Percentiles rank a stretch among this genome's conserved stretches.
Conservation (phyloP, 1,140 invertebrate species). For the Pararge aegeria region DNA sequence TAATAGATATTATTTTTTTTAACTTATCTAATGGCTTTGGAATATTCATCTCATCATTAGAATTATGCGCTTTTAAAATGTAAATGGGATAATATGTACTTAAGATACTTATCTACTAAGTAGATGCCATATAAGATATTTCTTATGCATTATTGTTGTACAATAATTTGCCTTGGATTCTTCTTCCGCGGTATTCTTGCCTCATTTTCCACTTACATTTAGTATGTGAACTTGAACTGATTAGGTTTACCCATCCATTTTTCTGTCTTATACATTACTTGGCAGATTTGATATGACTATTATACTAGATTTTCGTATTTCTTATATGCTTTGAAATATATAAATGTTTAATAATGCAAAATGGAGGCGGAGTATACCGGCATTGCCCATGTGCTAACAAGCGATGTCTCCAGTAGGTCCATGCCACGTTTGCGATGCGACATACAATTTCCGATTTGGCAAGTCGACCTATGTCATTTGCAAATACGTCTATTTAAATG, state of each 20-base stretch:
- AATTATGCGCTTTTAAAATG: too few relatives aligned
- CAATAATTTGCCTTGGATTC: background rate
- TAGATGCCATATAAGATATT: too few relatives aligned
- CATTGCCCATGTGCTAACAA: constrained; percentile 47
- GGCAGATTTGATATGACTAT: background rate
- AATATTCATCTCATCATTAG: background rate
- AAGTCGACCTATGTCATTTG: constrained; percentile 46
- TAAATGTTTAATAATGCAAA: constrained; percentile 33
- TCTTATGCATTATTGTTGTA: too few relatives aligned
- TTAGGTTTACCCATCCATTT: background rate
- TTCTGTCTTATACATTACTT: constrained; percentile 4
- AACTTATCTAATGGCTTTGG: too few relatives aligned
- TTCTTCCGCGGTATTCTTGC: background rate
- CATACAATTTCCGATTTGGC: constrained; percentile 63
- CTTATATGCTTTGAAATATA: background rate
- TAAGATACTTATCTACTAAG: too few relatives aligned
- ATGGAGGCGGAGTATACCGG: constrained; percentile 51
- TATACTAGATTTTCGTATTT: background rate
- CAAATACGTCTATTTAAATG: constrained; percentile 56
- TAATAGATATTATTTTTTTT: too few relatives aligned
- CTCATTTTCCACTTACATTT: background rate
- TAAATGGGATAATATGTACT: too few relatives aligned
- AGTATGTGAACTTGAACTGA: background rate
- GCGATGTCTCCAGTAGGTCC: constrained; percentile 25
- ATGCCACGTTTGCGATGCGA: constrained; percentile 42